Percentiles rank a stretch among this genome's conserved stretches.
phyloP scores from a whole-genome alignment of 2,113 vertebrate genomes.

The Anoura caudifer region DNA sequence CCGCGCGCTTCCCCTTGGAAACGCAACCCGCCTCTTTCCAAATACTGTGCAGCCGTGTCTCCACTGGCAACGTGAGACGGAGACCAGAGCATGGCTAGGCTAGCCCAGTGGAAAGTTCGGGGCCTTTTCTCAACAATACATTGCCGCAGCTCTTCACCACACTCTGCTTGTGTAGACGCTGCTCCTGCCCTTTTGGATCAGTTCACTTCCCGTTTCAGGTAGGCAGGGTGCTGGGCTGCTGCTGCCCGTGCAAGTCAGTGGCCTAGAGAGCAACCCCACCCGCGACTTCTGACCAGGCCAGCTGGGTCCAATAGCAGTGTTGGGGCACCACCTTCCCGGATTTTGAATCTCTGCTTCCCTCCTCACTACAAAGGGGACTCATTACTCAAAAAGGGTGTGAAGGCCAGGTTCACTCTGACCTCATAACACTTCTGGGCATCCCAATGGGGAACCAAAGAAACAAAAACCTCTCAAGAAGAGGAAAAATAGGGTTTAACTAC shows the following conservation, averaged over 20 bases:
- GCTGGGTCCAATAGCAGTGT: fast-evolving
- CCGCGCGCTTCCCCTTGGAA: neutral
- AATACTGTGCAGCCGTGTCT: neutral
- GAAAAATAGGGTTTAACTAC: fast-evolving
- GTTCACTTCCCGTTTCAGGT: fast-evolving
- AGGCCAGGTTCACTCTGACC: fast-evolving
- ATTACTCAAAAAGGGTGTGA: fast-evolving
- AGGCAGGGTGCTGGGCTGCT: fast-evolving
- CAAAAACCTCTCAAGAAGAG: neutral
- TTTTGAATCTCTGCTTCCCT: neutral
- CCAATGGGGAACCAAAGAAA: neutral
- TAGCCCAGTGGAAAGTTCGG: neutral
- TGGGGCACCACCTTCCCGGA: neutral
- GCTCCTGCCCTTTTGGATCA: fast-evolving
- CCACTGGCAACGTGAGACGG: neutral
- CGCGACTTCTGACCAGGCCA: neutral
- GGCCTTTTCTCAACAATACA: neutral
- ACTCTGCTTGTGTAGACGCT: fast-evolving
- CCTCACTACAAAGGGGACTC: neutral
- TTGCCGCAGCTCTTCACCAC: neutral
- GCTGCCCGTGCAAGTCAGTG: too few relatives aligned
- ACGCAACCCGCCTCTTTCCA: neutral
- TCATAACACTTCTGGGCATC: fast-evolving
- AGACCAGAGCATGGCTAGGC: neutral
- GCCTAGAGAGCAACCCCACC: fast-evolving